Evolutionary conservation across 1,140 invertebrate genomes (phyloP).

Genomic region (Charaxes varanes): DNA sequence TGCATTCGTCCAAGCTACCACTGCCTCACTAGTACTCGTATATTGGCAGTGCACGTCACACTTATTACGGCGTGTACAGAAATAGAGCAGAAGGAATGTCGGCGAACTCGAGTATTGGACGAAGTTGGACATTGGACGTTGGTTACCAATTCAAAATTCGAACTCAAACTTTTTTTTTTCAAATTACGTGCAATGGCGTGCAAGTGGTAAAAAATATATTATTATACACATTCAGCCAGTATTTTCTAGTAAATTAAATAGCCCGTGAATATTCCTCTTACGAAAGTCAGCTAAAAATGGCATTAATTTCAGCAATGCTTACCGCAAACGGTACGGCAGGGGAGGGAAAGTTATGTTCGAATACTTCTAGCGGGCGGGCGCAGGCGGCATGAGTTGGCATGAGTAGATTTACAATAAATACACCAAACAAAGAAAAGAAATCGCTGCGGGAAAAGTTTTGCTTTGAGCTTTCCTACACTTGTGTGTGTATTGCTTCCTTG

Average conservation of each 20-base stretch:
- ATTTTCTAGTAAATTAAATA: too few relatives aligned
- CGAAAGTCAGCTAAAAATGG: too few relatives aligned
- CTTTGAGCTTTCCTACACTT: constrained; percentile 41
- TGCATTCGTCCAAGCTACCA: constrained; percentile 16
- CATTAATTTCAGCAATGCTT: constrained; percentile 39
- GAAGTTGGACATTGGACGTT: too few relatives aligned
- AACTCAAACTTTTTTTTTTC: too few relatives aligned
- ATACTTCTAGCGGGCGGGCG: constrained; percentile 57
- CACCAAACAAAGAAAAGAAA: constrained; percentile 72
- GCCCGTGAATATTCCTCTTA: too few relatives aligned
- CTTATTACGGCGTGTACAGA: constrained; percentile 30
- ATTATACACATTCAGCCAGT: too few relatives aligned
- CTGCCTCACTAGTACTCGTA: constrained; percentile 36
- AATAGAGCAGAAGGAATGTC: constrained; percentile 23
- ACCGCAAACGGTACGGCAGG: constrained; percentile 30
- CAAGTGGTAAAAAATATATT: too few relatives aligned
- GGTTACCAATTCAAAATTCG: too few relatives aligned
- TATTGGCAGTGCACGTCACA: constrained; percentile 31
- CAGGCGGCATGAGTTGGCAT: constrained; percentile 66
- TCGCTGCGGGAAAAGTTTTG: constrained; percentile 64
- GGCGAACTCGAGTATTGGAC: constrained; percentile 14
- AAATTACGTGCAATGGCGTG: too few relatives aligned
- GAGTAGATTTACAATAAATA: constrained; percentile 73
- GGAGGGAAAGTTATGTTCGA: constrained; percentile 66
- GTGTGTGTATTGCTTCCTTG: constrained; percentile 10